Evolutionary conservation across 2,797 vertebrate species (phyloP).

Genomic region (Dicrostonyx torquatus): DNA sequence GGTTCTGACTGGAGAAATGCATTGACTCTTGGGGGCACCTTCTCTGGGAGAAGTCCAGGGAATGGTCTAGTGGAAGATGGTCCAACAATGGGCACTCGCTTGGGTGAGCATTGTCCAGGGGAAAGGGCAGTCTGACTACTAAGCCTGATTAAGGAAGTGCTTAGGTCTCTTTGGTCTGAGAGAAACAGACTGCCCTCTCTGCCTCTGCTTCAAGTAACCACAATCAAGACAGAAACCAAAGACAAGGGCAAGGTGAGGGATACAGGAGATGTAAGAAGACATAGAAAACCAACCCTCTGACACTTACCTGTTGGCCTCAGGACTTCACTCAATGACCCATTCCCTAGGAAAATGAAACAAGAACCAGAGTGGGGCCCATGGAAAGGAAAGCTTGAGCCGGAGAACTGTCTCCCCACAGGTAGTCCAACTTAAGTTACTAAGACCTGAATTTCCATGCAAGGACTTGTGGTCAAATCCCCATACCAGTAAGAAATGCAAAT

Average conservation of each 20-base stretch:
- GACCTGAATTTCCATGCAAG: neutral
- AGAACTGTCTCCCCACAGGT: no score
- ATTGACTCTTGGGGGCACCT: neutral
- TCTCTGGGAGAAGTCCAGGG: neutral
- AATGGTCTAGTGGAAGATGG: neutral
- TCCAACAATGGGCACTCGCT: neutral
- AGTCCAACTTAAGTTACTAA: neutral
- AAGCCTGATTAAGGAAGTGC: neutral
- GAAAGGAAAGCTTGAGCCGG: neutral
- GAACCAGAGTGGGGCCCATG: neutral
- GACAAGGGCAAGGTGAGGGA: neutral
- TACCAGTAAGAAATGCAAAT: neutral
- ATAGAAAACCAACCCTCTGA: neutral
- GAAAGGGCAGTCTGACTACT: neutral
- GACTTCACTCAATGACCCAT: neutral
- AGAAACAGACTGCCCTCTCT: neutral
- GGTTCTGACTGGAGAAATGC: neutral
- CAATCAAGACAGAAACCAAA: neutral
- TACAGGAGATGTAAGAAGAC: neutral
- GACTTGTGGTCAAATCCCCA: neutral
- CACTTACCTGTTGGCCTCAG: neutral
- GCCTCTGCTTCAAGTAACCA: neutral
- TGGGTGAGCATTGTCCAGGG: neutral
- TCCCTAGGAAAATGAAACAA: conserved; percentile 1
- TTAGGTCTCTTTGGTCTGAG: neutral